These are phyloP conservation scores for Sinhomidia bicolor DNA, from an alignment of 2,888 invertebrate species.

Conservation along the genomic window DNA sequence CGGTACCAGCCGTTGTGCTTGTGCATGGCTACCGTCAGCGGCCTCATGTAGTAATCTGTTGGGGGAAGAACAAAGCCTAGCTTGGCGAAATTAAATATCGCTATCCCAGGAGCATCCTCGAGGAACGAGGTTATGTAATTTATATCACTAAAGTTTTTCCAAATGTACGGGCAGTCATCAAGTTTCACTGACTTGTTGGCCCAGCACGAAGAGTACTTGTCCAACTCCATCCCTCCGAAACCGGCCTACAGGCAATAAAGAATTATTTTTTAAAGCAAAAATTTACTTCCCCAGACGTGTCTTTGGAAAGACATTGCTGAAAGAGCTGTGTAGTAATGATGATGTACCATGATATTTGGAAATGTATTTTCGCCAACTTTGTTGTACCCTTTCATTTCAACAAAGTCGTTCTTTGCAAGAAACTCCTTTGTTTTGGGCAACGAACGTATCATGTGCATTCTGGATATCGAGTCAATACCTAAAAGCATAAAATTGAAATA, in stretches of 20 bases:
- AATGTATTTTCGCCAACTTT: slow-evolving; percentile 94
- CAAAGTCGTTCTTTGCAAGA: slow-evolving; percentile 83
- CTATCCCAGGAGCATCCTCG: slow-evolving; percentile 88
- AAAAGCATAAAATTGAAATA: slow-evolving; percentile 81
- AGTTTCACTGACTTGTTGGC: slow-evolving; percentile 82
- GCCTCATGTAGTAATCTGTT: slow-evolving; percentile 91
- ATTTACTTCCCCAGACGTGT: too few species aligned
- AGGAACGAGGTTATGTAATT: slow-evolving; percentile 91
- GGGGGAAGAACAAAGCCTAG: slow-evolving; percentile 88
- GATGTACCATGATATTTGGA: slow-evolving; percentile 92
- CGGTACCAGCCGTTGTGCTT: slow-evolving; percentile 60
- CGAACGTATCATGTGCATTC: slow-evolving; percentile 90
- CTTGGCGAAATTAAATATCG: slow-evolving; percentile 90
- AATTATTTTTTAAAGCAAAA: slow-evolving; percentile 13
- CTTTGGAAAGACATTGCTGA: slow-evolving; percentile 78
- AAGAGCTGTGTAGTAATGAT: slow-evolving; percentile 83
- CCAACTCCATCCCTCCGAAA: slow-evolving; percentile 81
- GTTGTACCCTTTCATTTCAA: slow-evolving; percentile 93
- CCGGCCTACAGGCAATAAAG: slow-evolving; percentile 84
- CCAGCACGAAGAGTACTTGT: slow-evolving; percentile 79
- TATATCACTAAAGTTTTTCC: slow-evolving; percentile 87
- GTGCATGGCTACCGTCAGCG: slow-evolving; percentile 86
- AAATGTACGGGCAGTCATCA: slow-evolving; percentile 89
- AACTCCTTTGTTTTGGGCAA: slow-evolving; percentile 82
- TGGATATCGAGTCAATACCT: slow-evolving; percentile 93